Percentiles rank a stretch among this genome's conserved stretches.
Evolutionary conservation across 2,113 vertebrate genomes (phyloP).

Genomic region (Ailuropoda melanoleuca): DNA sequence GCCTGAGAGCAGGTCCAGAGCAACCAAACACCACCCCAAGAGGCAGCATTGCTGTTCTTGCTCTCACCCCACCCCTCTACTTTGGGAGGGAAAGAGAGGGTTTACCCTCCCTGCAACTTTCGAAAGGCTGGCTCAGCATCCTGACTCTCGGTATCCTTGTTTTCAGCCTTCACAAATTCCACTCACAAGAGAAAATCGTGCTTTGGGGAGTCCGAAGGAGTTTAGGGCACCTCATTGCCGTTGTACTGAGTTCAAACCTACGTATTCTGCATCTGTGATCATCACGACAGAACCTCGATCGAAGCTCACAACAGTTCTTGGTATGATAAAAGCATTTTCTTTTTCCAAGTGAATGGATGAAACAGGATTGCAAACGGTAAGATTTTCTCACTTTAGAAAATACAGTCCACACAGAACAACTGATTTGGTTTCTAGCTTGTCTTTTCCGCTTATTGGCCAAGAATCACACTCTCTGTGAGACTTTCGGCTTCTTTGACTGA

Average conservation of each 20-base stretch:
- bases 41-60: background rate
- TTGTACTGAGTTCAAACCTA: background rate
- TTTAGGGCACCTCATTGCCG: background rate
- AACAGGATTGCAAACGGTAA: background rate
- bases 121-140: background rate
- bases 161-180: background rate
- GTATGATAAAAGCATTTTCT: background rate
- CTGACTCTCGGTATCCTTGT: background rate
- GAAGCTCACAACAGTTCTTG: background rate
- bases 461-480: background rate
- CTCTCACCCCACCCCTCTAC: background rate
- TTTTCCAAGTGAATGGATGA: background rate
- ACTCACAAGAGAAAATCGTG: background rate
- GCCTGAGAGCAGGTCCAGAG: background rate
- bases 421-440: background rate
- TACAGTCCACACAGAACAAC: background rate
- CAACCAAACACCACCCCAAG: background rate
- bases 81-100: background rate
- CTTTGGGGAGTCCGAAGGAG: background rate
- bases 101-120: background rate
- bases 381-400: slow-evolving; percentile 4
- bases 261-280: background rate
- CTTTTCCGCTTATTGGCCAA: background rate
- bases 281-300: background rate
- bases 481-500: background rate